Conservation (phyloP, 2,113 vertebrate species). For the Narcine bancroftii region DNA sequence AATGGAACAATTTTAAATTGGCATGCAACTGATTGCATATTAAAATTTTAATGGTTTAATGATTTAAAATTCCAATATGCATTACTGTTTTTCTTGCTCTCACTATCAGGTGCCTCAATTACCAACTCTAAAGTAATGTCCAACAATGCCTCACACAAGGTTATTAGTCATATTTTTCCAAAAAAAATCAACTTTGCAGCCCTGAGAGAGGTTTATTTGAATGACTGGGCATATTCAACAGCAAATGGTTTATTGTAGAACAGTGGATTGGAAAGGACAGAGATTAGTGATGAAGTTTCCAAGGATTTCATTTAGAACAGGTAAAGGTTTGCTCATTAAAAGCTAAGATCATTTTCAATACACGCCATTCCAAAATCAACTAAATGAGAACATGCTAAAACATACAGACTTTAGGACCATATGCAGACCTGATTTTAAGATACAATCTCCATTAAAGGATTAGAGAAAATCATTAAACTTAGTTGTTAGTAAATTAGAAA, state of each 20-base stretch:
- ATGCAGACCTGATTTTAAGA: not conserved
- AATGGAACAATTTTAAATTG: not conserved
- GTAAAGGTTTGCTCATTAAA: not conserved
- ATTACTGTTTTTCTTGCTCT: not conserved
- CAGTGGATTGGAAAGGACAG: not conserved
- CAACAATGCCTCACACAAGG: too few relatives aligned
- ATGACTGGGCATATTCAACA: not conserved
- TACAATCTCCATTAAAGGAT: not conserved
- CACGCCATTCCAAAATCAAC: not conserved
- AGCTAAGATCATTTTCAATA: not conserved
- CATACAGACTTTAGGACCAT: not conserved
- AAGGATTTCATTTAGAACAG: not conserved
- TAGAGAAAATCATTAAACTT: not conserved
- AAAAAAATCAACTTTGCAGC: too few relatives aligned
- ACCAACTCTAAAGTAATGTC: not conserved
- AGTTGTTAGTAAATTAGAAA: not conserved
- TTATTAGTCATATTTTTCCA: too few relatives aligned
- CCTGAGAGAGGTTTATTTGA: not conserved
- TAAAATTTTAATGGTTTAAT: not conserved
- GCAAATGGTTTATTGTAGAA: not conserved
- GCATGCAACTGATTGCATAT: not conserved
- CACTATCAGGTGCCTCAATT: not conserved
- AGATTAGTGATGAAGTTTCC: not conserved
- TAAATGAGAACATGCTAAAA: not conserved
- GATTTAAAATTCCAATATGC: not conserved